Evolutionary conservation across 2,797 vertebrate genomes (phyloP).

Genomic region (Neosalanx taihuensis): DNA sequence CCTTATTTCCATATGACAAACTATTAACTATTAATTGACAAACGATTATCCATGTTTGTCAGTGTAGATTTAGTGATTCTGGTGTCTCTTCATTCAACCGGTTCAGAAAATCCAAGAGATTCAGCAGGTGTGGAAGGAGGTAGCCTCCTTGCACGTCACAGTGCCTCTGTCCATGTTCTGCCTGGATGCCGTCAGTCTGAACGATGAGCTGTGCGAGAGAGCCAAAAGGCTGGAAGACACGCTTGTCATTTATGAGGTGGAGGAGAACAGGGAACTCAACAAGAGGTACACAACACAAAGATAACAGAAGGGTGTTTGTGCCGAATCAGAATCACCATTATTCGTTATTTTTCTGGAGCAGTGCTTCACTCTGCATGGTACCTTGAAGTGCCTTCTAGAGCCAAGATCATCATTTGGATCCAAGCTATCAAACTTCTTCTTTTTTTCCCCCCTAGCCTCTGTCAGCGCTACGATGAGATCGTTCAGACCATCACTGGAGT

Average conservation of each 20-base stretch:
- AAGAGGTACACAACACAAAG: conserved; percentile 62
- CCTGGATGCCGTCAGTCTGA: conserved; percentile 75
- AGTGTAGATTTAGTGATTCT: background rate
- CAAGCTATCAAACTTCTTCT: too few species aligned
- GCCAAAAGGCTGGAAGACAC: conserved; percentile 74
- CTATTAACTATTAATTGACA: background rate
- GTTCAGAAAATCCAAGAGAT: conserved; percentile 79
- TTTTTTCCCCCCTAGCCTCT: conserved; percentile 71
- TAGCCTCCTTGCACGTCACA: conserved; percentile 77
- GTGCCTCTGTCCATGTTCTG: conserved; percentile 87
- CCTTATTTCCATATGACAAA: background rate
- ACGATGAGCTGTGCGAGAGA: conserved; percentile 78
- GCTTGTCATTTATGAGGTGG: conserved; percentile 76
- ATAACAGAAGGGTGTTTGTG: background rate
- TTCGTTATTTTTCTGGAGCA: too few species aligned
- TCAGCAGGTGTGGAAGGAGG: conserved; percentile 71
- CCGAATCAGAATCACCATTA: too few species aligned
- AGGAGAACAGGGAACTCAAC: conserved; percentile 82
- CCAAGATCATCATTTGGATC: too few species aligned
- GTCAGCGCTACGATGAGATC: conserved; percentile 77
- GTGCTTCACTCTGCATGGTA: too few species aligned
- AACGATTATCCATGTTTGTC: background rate
- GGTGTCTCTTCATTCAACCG: background rate
- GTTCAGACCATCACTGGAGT: conserved; percentile 68
- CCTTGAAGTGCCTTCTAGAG: too few species aligned